phyloP scores from a whole-genome alignment of 2,888 invertebrate genomes.

The Digitonthophagus gazella region DNA sequence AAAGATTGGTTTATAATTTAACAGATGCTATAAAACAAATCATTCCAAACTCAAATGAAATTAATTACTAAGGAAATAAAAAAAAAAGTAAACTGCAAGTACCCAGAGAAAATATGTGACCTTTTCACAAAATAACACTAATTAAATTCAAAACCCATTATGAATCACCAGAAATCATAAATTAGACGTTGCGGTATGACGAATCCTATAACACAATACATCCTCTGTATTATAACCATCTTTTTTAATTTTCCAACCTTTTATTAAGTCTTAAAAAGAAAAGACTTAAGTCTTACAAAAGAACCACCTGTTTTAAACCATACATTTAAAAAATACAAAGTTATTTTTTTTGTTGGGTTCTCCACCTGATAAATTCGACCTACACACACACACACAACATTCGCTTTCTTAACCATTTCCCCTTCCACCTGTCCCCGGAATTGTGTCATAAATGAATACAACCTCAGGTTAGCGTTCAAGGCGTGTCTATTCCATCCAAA shows the following conservation, averaged over 20 bases:
- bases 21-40: too few relatives aligned
- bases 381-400: not conserved
- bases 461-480: not conserved
- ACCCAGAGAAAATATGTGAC: too few relatives aligned
- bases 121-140: not conserved
- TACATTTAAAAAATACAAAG: not conserved
- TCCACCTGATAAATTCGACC: not conserved
- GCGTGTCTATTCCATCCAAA: not conserved
- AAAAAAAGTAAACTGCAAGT: too few relatives aligned
- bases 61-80: too few relatives aligned
- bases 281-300: too few relatives aligned
- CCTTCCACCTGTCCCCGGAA: not conserved
- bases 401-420: slow-evolving; percentile 1
- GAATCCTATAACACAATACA: not conserved
- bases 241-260: too few relatives aligned
- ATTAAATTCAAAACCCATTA: not conserved
- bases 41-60: too few relatives aligned
- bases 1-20: too few relatives aligned
- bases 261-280: too few relatives aligned
- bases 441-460: not conserved
- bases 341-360: not conserved
- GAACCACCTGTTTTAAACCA: too few relatives aligned
- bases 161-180: not conserved
- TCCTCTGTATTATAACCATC: too few relatives aligned
- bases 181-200: not conserved